A percentile compares a stretch with the other conserved stretches of the same genome.
phyloP scores from a whole-genome alignment of 92 coral and sea anemone genomes.

The Anthopleura xanthogrammica region DNA sequence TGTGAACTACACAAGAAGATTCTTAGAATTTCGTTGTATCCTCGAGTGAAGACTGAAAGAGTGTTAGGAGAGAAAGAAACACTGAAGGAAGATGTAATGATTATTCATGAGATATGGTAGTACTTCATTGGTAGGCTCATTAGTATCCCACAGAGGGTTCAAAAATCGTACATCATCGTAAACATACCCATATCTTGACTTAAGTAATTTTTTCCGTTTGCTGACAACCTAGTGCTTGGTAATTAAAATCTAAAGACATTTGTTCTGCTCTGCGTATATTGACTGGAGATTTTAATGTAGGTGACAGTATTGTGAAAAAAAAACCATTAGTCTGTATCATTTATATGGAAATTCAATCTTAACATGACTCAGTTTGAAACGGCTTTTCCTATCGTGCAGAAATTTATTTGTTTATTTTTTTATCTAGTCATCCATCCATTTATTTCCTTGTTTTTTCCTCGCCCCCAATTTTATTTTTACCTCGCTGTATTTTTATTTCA shows the following conservation, averaged over 20 bases:
- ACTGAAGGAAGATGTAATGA: not conserved
- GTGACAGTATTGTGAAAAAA: not conserved
- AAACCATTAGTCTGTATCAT: not conserved
- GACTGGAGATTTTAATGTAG: not conserved
- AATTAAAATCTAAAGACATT: not conserved
- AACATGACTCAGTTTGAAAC: not conserved
- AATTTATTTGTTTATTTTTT: not conserved
- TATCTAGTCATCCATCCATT: not conserved
- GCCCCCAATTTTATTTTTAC: not conserved
- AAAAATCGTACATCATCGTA: not conserved
- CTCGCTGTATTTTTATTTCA: not conserved
- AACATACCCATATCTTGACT: not conserved
- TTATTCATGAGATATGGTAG: conserved; percentile 9
- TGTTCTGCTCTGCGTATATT: not conserved
- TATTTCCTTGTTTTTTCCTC: not conserved
- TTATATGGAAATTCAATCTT: not conserved
- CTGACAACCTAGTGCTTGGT: not conserved
- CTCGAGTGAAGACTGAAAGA: not conserved
- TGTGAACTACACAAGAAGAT: not conserved
- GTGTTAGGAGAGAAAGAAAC: not conserved
- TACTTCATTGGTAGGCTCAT: conserved; percentile 16
- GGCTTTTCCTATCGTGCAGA: not conserved
- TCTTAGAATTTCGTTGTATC: not conserved
- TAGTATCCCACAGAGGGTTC: conserved; percentile 21
- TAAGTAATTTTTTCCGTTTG: not conserved